phyloP scores from a whole-genome alignment of 2,113 vertebrate species.

The Periophthalmodon schlosseri region DNA sequence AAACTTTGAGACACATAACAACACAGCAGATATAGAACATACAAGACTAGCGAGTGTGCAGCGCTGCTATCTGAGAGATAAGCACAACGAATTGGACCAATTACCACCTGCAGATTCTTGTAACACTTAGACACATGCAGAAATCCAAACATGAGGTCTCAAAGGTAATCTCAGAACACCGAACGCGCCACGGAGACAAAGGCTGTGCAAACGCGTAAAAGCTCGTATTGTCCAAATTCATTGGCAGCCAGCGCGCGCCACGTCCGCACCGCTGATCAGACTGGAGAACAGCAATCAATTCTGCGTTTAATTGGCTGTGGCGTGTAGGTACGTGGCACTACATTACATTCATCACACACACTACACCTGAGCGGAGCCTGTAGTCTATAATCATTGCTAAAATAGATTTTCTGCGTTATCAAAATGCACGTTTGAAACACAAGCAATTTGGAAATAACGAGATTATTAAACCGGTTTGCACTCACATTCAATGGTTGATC shows the following conservation, averaged over 20 bases:
- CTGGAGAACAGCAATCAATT: slow-evolving; percentile 43
- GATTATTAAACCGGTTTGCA: slow-evolving; percentile 43
- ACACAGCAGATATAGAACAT: slow-evolving; percentile 37
- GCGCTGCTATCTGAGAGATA: slow-evolving; percentile 44
- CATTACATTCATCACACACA: slow-evolving; percentile 23
- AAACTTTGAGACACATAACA: slow-evolving; percentile 52
- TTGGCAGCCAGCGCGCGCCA: slow-evolving; percentile 27
- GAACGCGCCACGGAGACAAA: slow-evolving; percentile 63
- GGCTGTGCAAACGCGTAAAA: slow-evolving; percentile 71
- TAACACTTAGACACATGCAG: slow-evolving; percentile 31
- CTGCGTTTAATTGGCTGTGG: slow-evolving; percentile 53
- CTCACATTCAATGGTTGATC: slow-evolving; percentile 71
- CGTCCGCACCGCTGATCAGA: slow-evolving; percentile 41
- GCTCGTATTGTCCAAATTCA: slow-evolving; percentile 22
- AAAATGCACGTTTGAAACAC: slow-evolving; percentile 22
- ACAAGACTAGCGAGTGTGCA: slow-evolving; percentile 45
- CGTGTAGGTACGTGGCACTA: slow-evolving; percentile 36
- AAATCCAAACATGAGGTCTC: slow-evolving; percentile 39
- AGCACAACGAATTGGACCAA: slow-evolving; percentile 48
- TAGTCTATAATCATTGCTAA: not conserved
- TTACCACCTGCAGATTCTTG: slow-evolving; percentile 63
- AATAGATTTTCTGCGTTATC: slow-evolving; percentile 15
- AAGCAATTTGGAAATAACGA: slow-evolving; percentile 18
- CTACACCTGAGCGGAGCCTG: slow-evolving; percentile 21
- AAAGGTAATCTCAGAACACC: slow-evolving; percentile 49